A percentile compares a stretch with the other conserved stretches of the same genome.
Conservation (phyloP, 1,140 invertebrate genomes). For the Eumaeus atala region DNA sequence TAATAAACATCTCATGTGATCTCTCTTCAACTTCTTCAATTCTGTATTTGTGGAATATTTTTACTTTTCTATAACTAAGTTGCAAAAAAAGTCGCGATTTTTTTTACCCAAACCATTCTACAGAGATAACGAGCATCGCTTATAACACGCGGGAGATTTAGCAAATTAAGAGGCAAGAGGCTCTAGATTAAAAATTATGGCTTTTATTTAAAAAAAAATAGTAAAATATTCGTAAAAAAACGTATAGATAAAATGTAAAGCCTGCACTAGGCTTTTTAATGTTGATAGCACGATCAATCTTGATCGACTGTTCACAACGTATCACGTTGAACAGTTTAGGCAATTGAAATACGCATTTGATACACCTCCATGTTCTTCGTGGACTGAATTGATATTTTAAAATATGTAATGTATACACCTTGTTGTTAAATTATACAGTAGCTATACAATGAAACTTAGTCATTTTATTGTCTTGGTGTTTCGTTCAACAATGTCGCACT, state of each 20-base stretch:
- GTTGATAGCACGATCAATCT: background rate
- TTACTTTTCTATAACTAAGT: conserved; percentile 1
- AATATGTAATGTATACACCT: background rate
- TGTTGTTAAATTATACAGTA: background rate
- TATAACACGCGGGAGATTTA: conserved; percentile 17
- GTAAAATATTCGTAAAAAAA: conserved; percentile 15
- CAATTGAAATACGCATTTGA: conserved; percentile 1
- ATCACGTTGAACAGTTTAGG: background rate
- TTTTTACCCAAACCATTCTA: background rate
- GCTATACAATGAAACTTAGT: background rate
- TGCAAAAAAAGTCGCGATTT: conserved; percentile 1
- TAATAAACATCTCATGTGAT: no score
- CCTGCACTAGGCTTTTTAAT: conserved; percentile 5
- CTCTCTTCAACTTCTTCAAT: no score
- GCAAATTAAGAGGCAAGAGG: conserved; percentile 16
- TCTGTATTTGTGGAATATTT: background rate
- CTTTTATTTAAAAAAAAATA: conserved; percentile 10
- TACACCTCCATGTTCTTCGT: conserved; percentile 8
- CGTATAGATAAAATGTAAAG: conserved; percentile 12
- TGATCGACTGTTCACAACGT: background rate
- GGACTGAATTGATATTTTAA: conserved; percentile 3
- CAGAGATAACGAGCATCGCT: background rate
- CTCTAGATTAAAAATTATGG: conserved; percentile 13
- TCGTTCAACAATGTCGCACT: background rate
- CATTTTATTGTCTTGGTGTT: background rate